Conservation (phyloP, 2,113 vertebrate species). For the Tiliqua scincoides region DNA sequence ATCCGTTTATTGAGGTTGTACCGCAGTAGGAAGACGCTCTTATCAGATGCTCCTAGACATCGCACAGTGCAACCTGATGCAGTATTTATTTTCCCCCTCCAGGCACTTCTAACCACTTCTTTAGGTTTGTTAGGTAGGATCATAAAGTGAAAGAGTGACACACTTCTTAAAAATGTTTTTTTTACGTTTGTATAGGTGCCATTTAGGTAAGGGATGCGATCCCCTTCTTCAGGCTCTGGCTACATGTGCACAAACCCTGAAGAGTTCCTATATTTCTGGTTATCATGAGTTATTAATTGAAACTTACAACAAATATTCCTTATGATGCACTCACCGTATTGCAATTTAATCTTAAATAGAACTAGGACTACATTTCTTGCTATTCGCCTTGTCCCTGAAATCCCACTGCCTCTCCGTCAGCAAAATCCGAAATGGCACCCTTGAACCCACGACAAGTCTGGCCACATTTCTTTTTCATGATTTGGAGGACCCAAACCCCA, state of each 20-base stretch:
- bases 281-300: too few relatives aligned
- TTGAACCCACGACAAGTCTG: neutral
- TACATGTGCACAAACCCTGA: too few relatives aligned
- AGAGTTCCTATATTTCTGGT: too few relatives aligned
- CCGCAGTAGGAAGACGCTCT: neutral
- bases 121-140: neutral
- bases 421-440: neutral
- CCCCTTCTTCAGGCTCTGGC: too few relatives aligned
- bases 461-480: neutral
- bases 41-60: neutral
- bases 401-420: neutral
- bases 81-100: too few relatives aligned
- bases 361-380: neutral
- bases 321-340: too few relatives aligned
- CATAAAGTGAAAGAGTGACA: neutral
- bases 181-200: too few relatives aligned
- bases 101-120: neutral
- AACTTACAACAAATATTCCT: too few relatives aligned
- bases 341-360: too few relatives aligned
- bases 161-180: too few relatives aligned
- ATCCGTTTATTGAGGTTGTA: neutral
- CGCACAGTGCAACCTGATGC: neutral
- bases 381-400: neutral
- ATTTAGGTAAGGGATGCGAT: too few relatives aligned
- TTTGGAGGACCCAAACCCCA: neutral